Evolutionary conservation across 2,113 vertebrate species (phyloP).

Genomic region (Alligator sinensis): DNA sequence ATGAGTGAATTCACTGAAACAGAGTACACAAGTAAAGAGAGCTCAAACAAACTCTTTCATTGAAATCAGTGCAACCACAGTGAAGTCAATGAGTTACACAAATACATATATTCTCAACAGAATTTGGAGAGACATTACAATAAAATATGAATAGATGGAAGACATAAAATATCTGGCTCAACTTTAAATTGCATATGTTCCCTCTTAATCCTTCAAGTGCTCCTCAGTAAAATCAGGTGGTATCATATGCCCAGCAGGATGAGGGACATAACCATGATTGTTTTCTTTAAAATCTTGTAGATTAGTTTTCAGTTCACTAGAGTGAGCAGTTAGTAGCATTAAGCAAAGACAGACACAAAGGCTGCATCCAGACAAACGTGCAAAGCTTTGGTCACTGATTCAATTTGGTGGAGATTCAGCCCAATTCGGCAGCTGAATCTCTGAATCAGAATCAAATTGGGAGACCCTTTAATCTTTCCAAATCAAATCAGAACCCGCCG

Average conservation of each 20-base stretch:
- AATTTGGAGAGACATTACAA: not conserved
- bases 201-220: not conserved
- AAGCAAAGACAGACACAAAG: not conserved
- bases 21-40: not conserved
- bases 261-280: not conserved
- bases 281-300: accelerated
- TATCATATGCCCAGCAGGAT: not conserved
- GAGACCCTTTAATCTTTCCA: no score
- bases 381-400: no score
- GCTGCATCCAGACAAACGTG: no score
- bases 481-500: no score
- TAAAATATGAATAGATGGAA: not conserved
- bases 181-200: not conserved
- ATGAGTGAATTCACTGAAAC: not conserved
- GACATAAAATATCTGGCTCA: not conserved
- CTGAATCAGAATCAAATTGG: no score
- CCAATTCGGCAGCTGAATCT: no score
- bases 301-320: not conserved
- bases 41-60: not conserved
- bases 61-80: not conserved
- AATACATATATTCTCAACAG: not conserved
- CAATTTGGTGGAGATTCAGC: no score
- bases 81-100: not conserved
- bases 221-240: not conserved
- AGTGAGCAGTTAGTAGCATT: not conserved